Evolutionary conservation across 2,113 vertebrate species (phyloP).

Genomic region (Phyllostomus hastatus): DNA sequence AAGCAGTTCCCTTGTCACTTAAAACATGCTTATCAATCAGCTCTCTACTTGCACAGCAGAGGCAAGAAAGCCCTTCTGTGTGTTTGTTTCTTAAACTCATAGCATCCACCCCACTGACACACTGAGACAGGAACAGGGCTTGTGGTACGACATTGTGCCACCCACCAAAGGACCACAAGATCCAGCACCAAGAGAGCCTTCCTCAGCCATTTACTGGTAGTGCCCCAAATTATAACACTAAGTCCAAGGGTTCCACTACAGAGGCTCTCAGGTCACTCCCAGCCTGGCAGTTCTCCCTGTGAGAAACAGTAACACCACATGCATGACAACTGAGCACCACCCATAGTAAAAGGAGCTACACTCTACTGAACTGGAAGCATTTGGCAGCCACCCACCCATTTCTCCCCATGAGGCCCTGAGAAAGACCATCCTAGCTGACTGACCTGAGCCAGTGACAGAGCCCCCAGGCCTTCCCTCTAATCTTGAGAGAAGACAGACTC

Average conservation of each 20-base stretch:
- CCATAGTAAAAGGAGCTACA: neutral
- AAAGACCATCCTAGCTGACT: neutral
- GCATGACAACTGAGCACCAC: neutral
- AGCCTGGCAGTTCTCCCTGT: neutral
- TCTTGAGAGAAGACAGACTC: neutral
- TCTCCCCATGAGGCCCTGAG: neutral
- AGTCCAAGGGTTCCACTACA: neutral
- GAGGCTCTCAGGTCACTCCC: neutral
- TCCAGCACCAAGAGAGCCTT: neutral
- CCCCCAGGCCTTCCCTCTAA: neutral
- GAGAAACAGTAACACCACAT: neutral
- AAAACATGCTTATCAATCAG: neutral
- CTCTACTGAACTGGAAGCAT: neutral
- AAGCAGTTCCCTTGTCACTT: neutral
- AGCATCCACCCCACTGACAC: neutral
- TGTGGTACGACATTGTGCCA: neutral
- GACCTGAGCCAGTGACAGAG: neutral
- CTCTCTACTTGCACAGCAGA: neutral
- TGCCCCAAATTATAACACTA: neutral
- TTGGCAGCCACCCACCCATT: neutral
- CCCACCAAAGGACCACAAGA: neutral
- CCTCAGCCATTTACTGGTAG: neutral
- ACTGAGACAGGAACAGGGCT: neutral
- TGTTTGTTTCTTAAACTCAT: constrained; percentile 9
- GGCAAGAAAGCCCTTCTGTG: neutral